These are phyloP conservation scores for Drosophila mimica DNA, from an alignment of 2,888 invertebrate genomes.

Conservation along the genomic window DNA sequence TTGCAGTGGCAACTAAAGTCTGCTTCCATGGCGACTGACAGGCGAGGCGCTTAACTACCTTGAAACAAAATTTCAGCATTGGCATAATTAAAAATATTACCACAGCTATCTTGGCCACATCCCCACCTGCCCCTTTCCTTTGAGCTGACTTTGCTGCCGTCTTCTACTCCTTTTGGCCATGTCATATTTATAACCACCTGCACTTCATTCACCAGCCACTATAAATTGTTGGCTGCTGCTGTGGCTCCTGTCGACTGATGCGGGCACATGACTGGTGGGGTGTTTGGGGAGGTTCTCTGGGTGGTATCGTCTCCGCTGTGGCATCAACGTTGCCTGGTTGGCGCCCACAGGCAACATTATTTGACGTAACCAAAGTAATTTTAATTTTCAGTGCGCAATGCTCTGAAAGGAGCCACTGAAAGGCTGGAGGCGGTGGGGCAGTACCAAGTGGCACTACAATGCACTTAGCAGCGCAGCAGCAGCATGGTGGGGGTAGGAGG, in stretches of 20 bases:
- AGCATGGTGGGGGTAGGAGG: too few relatives aligned
- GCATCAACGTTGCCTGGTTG: slow-evolving; percentile 52
- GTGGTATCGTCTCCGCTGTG: slow-evolving; percentile 24
- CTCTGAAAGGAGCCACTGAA: slow-evolving; percentile 43
- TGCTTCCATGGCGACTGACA: slow-evolving; percentile 16
- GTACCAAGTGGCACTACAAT: slow-evolving; percentile 74
- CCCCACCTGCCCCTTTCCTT: not conserved
- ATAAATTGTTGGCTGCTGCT: slow-evolving; percentile 68
- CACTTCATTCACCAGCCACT: slow-evolving; percentile 68
- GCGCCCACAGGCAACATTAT: slow-evolving; percentile 75
- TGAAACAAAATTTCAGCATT: slow-evolving; percentile 40
- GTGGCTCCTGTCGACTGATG: slow-evolving; percentile 25
- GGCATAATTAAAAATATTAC: slow-evolving; percentile 61
- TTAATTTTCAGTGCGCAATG: slow-evolving; percentile 71
- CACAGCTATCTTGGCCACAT: slow-evolving; percentile 29
- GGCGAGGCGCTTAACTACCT: slow-evolving; percentile 28
- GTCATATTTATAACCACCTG: slow-evolving; percentile 78
- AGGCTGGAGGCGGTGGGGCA: slow-evolving; percentile 15
- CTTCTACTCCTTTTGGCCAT: slow-evolving; percentile 46
- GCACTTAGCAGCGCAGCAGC: slow-evolving; percentile 48
- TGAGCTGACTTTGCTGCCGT: not conserved
- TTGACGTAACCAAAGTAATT: slow-evolving; percentile 79
- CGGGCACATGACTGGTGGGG: slow-evolving; percentile 3
- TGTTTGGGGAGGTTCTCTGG: not conserved
- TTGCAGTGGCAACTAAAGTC: slow-evolving; percentile 9